Percentiles rank a stretch among this genome's conserved stretches.
Evolutionary conservation across 1,140 invertebrate species (phyloP).

Genomic region (Armadillidium nasatum): DNA sequence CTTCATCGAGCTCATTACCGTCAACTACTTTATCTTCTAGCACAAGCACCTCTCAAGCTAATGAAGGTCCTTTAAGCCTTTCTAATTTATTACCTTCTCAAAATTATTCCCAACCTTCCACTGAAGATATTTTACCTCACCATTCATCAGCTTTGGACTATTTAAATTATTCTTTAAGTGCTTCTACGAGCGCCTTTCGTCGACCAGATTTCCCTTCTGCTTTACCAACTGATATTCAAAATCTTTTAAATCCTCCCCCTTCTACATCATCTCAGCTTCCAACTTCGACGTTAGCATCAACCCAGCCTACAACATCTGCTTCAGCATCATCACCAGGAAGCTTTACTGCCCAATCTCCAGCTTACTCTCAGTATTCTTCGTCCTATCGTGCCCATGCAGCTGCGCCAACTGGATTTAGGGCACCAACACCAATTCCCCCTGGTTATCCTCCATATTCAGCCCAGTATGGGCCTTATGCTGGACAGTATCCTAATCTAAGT

Average conservation of each 20-base stretch:
- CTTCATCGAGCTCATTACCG: background rate
- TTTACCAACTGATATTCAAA: slow-evolving; percentile 23
- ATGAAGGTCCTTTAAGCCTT: slow-evolving; percentile 11
- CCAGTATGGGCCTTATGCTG: slow-evolving; percentile 25
- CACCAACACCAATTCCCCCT: background rate
- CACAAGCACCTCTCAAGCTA: slow-evolving; percentile 18
- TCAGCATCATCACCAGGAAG: slow-evolving; percentile 3
- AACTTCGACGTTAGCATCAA: background rate
- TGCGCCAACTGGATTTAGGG: background rate
- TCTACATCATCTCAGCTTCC: slow-evolving; percentile 3
- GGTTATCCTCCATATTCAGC: slow-evolving; percentile 18
- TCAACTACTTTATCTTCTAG: background rate
- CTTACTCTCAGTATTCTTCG: slow-evolving; percentile 23
- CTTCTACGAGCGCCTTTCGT: slow-evolving; percentile 24
- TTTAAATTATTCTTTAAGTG: slow-evolving; percentile 28
- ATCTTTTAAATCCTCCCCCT: slow-evolving; percentile 16
- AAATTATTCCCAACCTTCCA: background rate
- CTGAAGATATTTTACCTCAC: slow-evolving; percentile 20
- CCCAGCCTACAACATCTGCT: slow-evolving; percentile 8
- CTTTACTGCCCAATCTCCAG: slow-evolving; percentile 23
- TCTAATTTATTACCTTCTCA: background rate
- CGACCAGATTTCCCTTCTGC: slow-evolving; percentile 12
- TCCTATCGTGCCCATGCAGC: slow-evolving; percentile 4
- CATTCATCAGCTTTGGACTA: slow-evolving; percentile 29
- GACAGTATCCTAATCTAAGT: slow-evolving; percentile 22